phyloP scores from a whole-genome alignment of 2,797 vertebrate species.

The Pseudochirops corinnae region DNA sequence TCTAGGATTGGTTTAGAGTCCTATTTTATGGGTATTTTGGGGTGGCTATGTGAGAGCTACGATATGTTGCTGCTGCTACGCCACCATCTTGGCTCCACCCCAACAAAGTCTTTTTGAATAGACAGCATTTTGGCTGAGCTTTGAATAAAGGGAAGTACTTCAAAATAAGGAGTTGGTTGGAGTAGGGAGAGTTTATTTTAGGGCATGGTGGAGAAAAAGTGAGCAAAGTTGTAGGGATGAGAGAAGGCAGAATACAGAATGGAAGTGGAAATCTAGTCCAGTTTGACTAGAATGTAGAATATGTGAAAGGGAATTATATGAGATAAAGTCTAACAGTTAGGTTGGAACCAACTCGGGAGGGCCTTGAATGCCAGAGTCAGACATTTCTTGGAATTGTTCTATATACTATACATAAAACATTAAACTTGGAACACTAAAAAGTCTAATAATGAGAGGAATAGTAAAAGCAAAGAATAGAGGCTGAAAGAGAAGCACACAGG shows the following conservation, averaged over 20 bases:
- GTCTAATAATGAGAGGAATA: conserved; percentile 28
- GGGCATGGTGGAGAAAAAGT: neutral
- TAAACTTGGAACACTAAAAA: neutral
- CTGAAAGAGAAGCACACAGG: neutral
- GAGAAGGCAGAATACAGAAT: neutral
- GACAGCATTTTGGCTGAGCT: neutral
- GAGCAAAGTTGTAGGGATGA: neutral
- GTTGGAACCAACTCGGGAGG: neutral
- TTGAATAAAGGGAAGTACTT: neutral
- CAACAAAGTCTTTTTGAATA: neutral
- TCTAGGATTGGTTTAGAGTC: no score
- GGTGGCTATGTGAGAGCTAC: no score
- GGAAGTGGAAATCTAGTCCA: neutral
- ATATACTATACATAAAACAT: neutral
- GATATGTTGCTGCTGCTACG: no score
- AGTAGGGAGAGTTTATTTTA: neutral
- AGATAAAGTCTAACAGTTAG: neutral
- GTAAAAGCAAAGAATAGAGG: neutral
- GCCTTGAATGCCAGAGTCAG: neutral
- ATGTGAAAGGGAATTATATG: neutral
- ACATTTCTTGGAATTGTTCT: neutral
- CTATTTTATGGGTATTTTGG: no score
- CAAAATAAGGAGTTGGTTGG: neutral
- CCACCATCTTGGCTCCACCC: no score
- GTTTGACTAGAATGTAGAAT: neutral